Conservation (phyloP, 1,140 invertebrate species). For the Procambarus clarkii region DNA sequence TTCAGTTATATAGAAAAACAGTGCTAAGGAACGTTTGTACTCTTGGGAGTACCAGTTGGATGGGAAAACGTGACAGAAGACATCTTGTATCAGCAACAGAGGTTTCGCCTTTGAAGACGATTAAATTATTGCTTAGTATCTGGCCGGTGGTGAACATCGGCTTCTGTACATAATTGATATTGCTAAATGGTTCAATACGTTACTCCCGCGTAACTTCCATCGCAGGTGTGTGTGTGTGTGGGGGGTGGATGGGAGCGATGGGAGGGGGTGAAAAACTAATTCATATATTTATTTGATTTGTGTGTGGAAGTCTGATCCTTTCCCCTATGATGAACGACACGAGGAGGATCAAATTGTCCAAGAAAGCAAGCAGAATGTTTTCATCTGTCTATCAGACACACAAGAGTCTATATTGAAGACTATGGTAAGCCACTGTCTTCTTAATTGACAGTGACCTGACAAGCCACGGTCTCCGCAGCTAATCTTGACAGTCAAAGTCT, state of each 20-base stretch:
- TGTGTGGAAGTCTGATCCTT: neutral
- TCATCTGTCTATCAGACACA: neutral
- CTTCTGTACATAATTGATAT: slow-evolving; percentile 28
- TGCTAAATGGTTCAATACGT: slow-evolving; percentile 7
- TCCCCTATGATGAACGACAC: neutral
- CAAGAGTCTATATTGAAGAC: no score
- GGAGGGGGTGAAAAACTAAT: neutral
- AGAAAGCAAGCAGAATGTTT: neutral
- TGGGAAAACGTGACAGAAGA: neutral
- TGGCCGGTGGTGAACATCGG: slow-evolving; percentile 8
- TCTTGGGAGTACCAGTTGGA: neutral
- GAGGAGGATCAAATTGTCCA: neutral
- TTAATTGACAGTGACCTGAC: no score
- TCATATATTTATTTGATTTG: slow-evolving; percentile 18
- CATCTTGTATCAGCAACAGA: neutral
- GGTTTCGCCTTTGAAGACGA: neutral
- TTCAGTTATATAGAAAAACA: neutral
- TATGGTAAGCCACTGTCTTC: no score
- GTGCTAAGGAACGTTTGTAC: neutral
- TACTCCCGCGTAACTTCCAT: neutral
- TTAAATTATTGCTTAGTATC: slow-evolving; percentile 16
- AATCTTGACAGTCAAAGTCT: no score
- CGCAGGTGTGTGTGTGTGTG: neutral
- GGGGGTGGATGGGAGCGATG: no score
- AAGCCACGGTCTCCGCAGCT: no score